Evolutionary conservation across 2,113 vertebrate species (phyloP), one percentile per base, ranked within the genome.

Genomic region (Cheirogaleus medius): DNA sequence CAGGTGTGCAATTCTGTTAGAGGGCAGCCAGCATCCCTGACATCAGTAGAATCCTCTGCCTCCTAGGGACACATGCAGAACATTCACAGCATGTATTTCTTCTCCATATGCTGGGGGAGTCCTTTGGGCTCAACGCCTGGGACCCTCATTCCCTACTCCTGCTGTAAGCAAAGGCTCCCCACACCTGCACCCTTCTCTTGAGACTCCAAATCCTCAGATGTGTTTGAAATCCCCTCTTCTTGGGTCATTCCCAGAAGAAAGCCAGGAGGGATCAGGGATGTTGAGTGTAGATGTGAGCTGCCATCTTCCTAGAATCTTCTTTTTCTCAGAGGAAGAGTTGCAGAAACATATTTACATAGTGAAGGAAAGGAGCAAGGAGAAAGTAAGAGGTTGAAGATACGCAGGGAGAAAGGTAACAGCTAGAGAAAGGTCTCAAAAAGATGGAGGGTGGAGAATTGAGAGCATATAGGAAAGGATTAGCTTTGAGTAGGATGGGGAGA

Each of bases 31-130:
- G 1, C 4, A 5, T 9, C 83, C 2, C 3, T 9, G 47, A 73
- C 49, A 15, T 18, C 18, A 25, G 29, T 5, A 25, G 1, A 23
- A 0, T 5, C 21, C 39, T 32, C 47, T 71, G 56, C 7, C 37
- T 39, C 44, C 2, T 0, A 4, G 47, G 10, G 44, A 58, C 76
- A 64, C 8, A 0, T 0, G 4, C 3, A 11, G n/a, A 32, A 37
- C 14, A 13, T 25, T 17, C 18, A 3, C 7, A 39, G 9, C 29
- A 21, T 0, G 4, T 6, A 6, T 3, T 29, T 81, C 68, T 14
- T 63, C 63, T 78, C 71, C 1, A 27, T 6, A 14, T 63, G 17
- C 76, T 39, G 23, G 54, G 44, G 60, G 76, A 3, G 15, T 39
- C 56, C 17, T n/a, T 47, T 27, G 25, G 34, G 69, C 47, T 71